Base-by-base conservation (phyloP, 2,797 vertebrate species). In the Chaetodon trifasciatus region DNA sequence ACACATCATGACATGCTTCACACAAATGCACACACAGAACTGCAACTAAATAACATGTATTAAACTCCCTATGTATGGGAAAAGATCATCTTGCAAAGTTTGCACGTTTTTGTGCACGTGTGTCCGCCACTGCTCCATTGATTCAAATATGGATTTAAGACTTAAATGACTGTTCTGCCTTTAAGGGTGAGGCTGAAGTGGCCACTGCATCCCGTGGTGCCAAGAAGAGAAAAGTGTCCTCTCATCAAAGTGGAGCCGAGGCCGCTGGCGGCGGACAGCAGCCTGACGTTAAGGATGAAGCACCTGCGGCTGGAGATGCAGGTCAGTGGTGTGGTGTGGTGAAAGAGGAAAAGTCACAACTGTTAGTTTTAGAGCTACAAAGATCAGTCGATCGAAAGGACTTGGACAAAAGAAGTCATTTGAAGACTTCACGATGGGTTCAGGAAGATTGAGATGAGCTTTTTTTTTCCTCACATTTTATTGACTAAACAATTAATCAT, bases 171-270 rank as follows among this genome's bases (percentile, higher is more conserved):
- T 64, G n/a, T 49, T 76, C 1, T 70, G 70, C 13, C 60, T 44
- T 55, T 53, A 12, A 93, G 90, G 82, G 0, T 52, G 53, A 57
- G 0, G 1, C 28, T 21, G 72, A 76, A 60, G 68, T 53, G 52
- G 0, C 37, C n/a, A n/a, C 21, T 42, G 19, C 46, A 15, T 21
- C 39, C 12, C 0, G 13, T 16, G 72, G 15, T 23, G 16, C 83
- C 28, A 91, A 95, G 71, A 90, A 70, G 65, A 94, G 89, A 75
- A 92, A 84, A 49, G 21, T 74, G 60, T 91, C 89, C 72, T 84
- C 61, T 11, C 68, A 47, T 82, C 57, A 74, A 56, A 13, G 49
- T 9, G 61, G 70, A 66, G 2, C 52, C 1, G 70, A 53, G 57
- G 44, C 47, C n/a, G 0, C 55, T 46, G 50, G 0, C 17, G 4